These are phyloP conservation scores for Sebastes itinus DNA, from an alignment of 2,797 vertebrate species.

Conservation along the genomic window DNA sequence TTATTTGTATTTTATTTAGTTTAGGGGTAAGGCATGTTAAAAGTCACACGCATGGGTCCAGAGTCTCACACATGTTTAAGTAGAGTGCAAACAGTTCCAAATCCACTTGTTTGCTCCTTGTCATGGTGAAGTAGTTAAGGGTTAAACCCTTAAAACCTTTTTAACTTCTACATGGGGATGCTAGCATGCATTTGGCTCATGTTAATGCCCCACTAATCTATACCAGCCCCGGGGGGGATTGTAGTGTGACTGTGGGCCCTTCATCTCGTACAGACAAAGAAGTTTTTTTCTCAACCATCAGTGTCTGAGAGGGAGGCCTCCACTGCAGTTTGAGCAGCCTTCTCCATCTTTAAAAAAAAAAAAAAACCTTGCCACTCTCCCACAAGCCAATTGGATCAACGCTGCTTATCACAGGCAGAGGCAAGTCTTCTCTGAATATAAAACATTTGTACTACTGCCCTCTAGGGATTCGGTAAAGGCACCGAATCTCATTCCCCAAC, in stretches of 20 bases:
- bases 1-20: neutral
- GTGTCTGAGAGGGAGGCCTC: slow-evolving; percentile 26
- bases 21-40: neutral
- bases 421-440: slow-evolving; percentile 64
- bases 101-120: slow-evolving; percentile 25
- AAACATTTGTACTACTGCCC: slow-evolving; percentile 74
- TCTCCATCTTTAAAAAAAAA: slow-evolving; percentile 15
- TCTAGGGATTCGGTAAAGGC: slow-evolving; percentile 71
- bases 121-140: slow-evolving; percentile 2
- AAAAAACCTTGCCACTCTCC: slow-evolving; percentile 30
- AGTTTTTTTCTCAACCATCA: neutral
- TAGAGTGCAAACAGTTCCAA: slow-evolving; percentile 1
- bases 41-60: neutral
- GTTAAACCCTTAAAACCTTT: slow-evolving; percentile 25
- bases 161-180: slow-evolving; percentile 13
- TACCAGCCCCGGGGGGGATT: neutral
- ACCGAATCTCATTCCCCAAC: slow-evolving; percentile 65
- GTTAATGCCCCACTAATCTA: slow-evolving; percentile 36
- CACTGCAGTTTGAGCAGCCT: slow-evolving; percentile 18
- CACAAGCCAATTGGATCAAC: slow-evolving; percentile 61
- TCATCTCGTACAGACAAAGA: slow-evolving; percentile 37
- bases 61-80: neutral
- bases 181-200: slow-evolving; percentile 26
- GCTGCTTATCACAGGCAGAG: slow-evolving; percentile 62
- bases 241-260: slow-evolving; percentile 34